Conservation (phyloP, 2,888 invertebrate genomes). For the Ecliptopera silaceata region DNA sequence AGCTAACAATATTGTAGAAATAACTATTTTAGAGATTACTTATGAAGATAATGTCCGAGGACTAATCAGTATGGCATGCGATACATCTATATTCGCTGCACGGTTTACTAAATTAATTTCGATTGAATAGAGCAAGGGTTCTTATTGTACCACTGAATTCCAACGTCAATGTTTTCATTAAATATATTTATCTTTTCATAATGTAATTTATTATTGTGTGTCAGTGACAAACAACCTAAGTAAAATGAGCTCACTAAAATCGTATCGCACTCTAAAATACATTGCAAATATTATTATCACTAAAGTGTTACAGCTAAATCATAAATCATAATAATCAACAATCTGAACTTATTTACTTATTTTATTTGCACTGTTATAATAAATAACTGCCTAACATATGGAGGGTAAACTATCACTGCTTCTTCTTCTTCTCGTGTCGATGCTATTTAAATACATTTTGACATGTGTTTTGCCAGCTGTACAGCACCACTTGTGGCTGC, state of each 20-base stretch:
- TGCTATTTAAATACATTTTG: no score
- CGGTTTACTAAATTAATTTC: no score
- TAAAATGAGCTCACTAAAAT: slow-evolving; percentile 3
- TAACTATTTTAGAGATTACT: no score
- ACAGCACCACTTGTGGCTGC: no score
- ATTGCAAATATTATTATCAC: slow-evolving; percentile 3
- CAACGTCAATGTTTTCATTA: neutral
- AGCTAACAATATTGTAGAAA: no score
- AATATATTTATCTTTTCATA: neutral
- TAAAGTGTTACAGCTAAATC: neutral
- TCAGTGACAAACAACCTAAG: neutral
- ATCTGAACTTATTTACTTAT: neutral
- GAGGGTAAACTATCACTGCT: no score
- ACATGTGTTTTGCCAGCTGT: no score
- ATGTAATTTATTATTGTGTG: slow-evolving; percentile 8
- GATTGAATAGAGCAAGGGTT: neutral
- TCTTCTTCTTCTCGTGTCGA: no score
- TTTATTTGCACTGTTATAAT: neutral
- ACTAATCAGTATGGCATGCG: no score
- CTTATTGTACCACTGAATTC: neutral
- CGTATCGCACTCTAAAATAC: neutral
- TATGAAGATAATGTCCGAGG: no score
- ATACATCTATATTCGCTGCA: no score
- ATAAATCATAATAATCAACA: slow-evolving; percentile 1
- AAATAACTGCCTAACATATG: neutral